A percentile compares a stretch with the other conserved stretches of the same genome.
Evolutionary conservation across 2,113 vertebrate genomes (phyloP).

Genomic region (Mungos mungo): DNA sequence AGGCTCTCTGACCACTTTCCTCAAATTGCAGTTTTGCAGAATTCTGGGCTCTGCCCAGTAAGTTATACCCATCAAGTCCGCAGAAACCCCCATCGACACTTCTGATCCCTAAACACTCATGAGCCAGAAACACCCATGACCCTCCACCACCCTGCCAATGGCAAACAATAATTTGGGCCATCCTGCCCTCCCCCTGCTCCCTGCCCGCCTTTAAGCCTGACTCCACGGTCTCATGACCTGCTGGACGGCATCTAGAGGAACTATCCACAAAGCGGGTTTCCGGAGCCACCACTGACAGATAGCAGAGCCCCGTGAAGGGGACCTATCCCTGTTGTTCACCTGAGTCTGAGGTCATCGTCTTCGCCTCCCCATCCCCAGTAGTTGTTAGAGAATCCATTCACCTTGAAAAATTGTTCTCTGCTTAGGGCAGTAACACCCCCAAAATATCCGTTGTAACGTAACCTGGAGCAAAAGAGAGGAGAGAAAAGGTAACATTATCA

Average conservation of each 20-base stretch:
- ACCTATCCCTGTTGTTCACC: slow-evolving; percentile 84
- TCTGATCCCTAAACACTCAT: background rate
- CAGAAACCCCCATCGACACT: background rate
- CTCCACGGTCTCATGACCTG: background rate
- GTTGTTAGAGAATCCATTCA: slow-evolving; percentile 97
- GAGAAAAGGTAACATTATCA: background rate
- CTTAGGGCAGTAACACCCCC: slow-evolving; percentile 97
- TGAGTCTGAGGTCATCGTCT: slow-evolving; percentile 97
- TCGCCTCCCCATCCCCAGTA: slow-evolving; percentile 99
- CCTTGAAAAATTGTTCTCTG: slow-evolving; percentile 91
- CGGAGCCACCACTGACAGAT: background rate
- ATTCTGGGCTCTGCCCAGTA: background rate
- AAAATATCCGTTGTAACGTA: slow-evolving; percentile 95
- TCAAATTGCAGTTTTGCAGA: background rate
- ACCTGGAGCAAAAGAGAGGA: slow-evolving; percentile 81
- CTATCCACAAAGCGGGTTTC: background rate
- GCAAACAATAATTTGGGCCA: background rate
- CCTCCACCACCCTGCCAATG: too few species aligned
- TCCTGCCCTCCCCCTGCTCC: background rate
- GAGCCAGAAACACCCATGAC: background rate
- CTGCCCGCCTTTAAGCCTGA: background rate
- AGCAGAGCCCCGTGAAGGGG: slow-evolving; percentile 40
- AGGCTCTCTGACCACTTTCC: background rate
- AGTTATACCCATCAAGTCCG: background rate
- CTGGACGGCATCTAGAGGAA: background rate